Evolutionary conservation across 2,113 vertebrate species (phyloP), one percentile per base, ranked within the genome.

Genomic region (Chrysemys picta): DNA sequence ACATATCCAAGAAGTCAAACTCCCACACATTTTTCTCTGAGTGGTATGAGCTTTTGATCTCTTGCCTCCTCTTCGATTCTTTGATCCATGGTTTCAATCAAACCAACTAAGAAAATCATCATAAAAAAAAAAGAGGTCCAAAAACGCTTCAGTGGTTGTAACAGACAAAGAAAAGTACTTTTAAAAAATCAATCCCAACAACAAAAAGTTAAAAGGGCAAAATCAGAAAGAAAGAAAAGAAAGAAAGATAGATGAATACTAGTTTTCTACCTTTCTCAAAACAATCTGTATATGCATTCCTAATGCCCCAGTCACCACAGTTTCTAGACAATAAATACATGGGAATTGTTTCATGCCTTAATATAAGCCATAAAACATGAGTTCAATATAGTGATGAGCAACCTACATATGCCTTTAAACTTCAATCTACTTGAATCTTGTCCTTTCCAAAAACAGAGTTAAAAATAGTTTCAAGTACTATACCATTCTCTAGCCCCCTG

Each of bases 1-100:
- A 97, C 72, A 89, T 75, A 97, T 84, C 75, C 69, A 86, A 96
- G 91, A 94, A 96, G 93, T 86, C 90, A 94, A 93, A 96, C 95
- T 95, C 94, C 94, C 84, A 97, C 92, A 2, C 86, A 84, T 96
- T 93, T 95, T 96, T 91, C 94, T 96, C 89, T 93, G 87, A 80
- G 93, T 96, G 94, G 82, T 92, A 92, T 0, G 2, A 96, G 94
- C 56, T 94, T 97, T 96, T 97, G 90, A 96, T 95, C 96, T 92
- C 82, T 80, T 93, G 75, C 89, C 82, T 97, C 79, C 87, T 53
- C 53, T 94, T 96, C 14, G 1, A 88, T 90, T 93, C 95, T 96
- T 94, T 96, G 85, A 97, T 97, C 75, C 82, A 95, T 96, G 94
- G 88, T 93, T 94, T 97, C 93, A 89, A 95, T 88, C 93, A 96